These are phyloP conservation scores for Idris sp. DNA, from an alignment of 1,140 invertebrate genomes.

Conservation along the genomic window DNA sequence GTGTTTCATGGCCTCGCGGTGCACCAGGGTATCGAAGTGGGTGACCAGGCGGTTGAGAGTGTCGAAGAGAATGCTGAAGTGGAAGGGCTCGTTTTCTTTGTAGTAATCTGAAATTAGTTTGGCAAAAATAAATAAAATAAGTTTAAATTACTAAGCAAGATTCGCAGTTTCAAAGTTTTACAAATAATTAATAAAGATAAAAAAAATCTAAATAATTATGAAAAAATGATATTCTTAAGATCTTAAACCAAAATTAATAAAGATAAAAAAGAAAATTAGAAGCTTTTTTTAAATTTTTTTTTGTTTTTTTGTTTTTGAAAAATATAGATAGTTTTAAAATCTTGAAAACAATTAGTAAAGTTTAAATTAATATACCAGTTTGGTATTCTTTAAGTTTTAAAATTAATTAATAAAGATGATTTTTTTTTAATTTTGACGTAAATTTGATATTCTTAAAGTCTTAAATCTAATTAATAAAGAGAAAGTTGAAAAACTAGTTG, in stretches of 20 bases:
- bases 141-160: not conserved
- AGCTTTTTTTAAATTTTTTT: too few species aligned
- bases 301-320: too few species aligned
- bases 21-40: slow-evolving; percentile 45
- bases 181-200: too few species aligned
- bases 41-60: slow-evolving; percentile 34
- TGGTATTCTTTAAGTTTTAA: not conserved
- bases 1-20: slow-evolving; percentile 65
- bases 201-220: too few species aligned
- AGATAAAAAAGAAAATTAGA: too few species aligned
- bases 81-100: slow-evolving; percentile 58
- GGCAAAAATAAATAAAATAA: too few species aligned
- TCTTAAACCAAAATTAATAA: too few species aligned
- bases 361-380: not conserved
- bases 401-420: too few species aligned
- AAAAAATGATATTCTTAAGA: too few species aligned
- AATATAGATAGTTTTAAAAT: not conserved
- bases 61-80: slow-evolving; percentile 39
- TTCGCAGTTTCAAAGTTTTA: not conserved
- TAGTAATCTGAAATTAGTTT: not conserved
- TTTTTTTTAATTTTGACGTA: too few species aligned
- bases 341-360: not conserved
- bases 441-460: too few species aligned
- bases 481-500: not conserved
- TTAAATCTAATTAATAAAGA: too few species aligned